Conservation (phyloP, 2,797 vertebrate species). For the Gambelia wislizenii region DNA sequence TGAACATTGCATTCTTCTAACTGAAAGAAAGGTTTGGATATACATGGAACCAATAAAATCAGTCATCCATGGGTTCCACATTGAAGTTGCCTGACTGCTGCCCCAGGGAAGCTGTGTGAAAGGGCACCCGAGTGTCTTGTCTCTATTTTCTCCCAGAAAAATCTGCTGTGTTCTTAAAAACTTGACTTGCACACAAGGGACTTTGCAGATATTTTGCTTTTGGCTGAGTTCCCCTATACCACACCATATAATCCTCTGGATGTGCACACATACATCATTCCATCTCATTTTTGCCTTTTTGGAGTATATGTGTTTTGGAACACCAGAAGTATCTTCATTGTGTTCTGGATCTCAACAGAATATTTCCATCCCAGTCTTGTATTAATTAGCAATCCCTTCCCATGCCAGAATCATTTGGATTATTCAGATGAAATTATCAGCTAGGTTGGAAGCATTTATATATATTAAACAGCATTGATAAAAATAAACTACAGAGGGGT, state of each 20-base stretch:
- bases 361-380: not conserved
- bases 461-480: not conserved
- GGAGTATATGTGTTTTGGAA: not conserved
- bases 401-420: not conserved
- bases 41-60: not conserved
- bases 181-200: not conserved
- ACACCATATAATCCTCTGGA: not conserved
- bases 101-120: no score
- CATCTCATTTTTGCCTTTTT: not conserved
- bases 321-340: not conserved
- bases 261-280: not conserved
- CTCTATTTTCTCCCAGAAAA: no score
- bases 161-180: no score
- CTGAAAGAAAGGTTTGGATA: not conserved
- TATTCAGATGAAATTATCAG: not conserved
- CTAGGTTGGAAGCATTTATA: not conserved
- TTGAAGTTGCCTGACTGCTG: no score
- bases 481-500: not conserved
- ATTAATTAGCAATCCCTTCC: not conserved
- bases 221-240: not conserved
- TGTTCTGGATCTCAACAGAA: not conserved
- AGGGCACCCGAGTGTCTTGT: no score
- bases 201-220: not conserved
- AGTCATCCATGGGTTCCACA: not conserved
- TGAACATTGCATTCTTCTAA: not conserved